Evolutionary conservation across 2,888 invertebrate genomes (phyloP).

Genomic region (Melinaea marsaeus): DNA sequence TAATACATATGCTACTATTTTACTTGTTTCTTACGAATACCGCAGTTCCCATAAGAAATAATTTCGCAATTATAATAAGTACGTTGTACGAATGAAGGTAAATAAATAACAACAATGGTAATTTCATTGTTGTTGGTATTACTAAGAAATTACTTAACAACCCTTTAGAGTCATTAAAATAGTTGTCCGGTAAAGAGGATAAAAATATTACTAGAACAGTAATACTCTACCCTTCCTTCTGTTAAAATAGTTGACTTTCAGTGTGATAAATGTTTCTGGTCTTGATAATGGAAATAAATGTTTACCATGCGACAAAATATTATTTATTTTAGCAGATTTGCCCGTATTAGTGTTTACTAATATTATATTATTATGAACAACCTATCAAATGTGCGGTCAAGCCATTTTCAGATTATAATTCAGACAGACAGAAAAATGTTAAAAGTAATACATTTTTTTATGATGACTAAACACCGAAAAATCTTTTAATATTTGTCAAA

Average conservation of each 20-base stretch:
- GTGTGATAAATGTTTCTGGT: no score
- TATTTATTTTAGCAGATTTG: no score
- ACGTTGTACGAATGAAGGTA: background rate
- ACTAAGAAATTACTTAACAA: constrained; percentile 2
- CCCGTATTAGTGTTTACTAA: no score
- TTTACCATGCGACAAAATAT: no score
- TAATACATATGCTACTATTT: no score
- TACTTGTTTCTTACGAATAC: background rate
- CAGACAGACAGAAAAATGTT: background rate
- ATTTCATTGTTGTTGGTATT: constrained; percentile 6
- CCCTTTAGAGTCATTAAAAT: background rate
- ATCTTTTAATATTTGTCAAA: no score
- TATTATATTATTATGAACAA: no score
- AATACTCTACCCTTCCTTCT: background rate
- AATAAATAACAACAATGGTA: constrained; percentile 1
- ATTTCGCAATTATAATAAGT: constrained; percentile 5
- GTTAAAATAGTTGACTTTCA: no score
- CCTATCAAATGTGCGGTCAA: no score
- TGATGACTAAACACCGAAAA: no score
- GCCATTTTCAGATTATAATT: background rate
- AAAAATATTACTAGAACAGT: background rate
- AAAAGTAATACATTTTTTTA: no score
- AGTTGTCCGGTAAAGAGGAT: background rate
- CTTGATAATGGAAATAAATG: no score
- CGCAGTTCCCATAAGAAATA: background rate